phyloP scores from a whole-genome alignment of 2,113 vertebrate species.

The Dasyornis broadbenti region DNA sequence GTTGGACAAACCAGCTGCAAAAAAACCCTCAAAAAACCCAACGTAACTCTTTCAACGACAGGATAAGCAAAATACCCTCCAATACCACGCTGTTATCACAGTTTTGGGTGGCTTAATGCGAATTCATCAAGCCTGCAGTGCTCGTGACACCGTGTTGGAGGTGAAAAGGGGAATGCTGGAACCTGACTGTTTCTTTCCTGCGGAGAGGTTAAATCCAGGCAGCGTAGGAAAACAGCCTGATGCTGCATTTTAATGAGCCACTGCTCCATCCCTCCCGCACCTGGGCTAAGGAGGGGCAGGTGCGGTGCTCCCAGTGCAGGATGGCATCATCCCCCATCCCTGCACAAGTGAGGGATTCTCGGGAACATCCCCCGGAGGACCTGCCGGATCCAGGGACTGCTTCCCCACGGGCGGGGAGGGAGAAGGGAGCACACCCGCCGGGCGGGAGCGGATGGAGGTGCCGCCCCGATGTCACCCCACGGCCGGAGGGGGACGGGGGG shows the following conservation, averaged over 20 bases:
- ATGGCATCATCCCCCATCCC: not conserved
- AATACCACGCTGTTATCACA: fast-evolving
- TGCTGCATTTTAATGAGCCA: fast-evolving
- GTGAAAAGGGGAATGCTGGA: not conserved
- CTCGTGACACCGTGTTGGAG: fast-evolving
- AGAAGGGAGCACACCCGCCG: fast-evolving
- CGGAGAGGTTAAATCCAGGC: not conserved
- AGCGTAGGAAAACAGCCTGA: fast-evolving
- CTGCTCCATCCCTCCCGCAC: not conserved
- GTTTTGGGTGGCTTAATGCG: fast-evolving
- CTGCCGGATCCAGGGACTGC: fast-evolving
- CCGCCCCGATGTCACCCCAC: fast-evolving
- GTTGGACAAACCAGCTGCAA: not conserved
- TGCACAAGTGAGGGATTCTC: not conserved
- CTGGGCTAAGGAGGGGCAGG: not conserved
- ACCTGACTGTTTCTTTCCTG: fast-evolving
- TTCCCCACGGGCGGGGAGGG: not conserved
- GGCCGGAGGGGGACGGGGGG: not conserved
- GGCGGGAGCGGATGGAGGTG: not conserved
- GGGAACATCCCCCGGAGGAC: fast-evolving
- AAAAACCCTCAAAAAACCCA: fast-evolving
- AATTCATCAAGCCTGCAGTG: not conserved
- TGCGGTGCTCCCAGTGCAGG: not conserved
- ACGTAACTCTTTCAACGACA: not conserved
- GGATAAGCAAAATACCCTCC: not conserved